A percentile compares a stretch with the other conserved stretches of the same genome.
phyloP scores from a whole-genome alignment of 2,797 vertebrate genomes.

The Syngnathus rostellatus region DNA sequence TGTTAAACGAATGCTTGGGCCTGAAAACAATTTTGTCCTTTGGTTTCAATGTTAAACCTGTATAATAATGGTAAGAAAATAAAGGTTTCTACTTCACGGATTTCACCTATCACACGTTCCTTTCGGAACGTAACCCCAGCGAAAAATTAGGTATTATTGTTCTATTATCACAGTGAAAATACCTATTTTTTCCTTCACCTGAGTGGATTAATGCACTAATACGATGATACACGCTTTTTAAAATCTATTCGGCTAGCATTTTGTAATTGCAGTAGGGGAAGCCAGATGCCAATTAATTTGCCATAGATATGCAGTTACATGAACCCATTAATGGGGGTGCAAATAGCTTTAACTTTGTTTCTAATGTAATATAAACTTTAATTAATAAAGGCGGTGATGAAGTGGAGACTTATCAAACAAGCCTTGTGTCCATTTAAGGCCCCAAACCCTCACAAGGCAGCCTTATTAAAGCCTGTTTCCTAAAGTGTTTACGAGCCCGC shows the following conservation, averaged over 20 bases:
- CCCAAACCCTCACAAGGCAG: slow-evolving; percentile 64
- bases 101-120: too few species aligned
- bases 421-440: slow-evolving; percentile 72
- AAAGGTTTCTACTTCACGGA: too few species aligned
- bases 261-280: slow-evolving; percentile 47
- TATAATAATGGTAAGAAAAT: too few species aligned
- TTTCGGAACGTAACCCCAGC: too few species aligned
- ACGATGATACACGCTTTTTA: slow-evolving; percentile 31
- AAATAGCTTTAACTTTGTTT: slow-evolving; percentile 78
- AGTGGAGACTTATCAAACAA: slow-evolving; percentile 78
- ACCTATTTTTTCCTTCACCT: not conserved
- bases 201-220: slow-evolving; percentile 24
- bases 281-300: slow-evolving; percentile 68
- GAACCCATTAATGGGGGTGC: slow-evolving; percentile 68
- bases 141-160: not conserved
- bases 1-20: too few species aligned
- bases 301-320: slow-evolving; percentile 70
- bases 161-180: not conserved
- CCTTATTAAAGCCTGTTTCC: slow-evolving; percentile 71
- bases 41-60: too few species aligned
- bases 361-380: slow-evolving; percentile 74
- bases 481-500: slow-evolving; percentile 66
- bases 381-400: slow-evolving; percentile 79
- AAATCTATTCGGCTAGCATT: slow-evolving; percentile 55
- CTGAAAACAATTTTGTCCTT: too few species aligned